These are phyloP conservation scores for Ciona savignyi DNA, from an alignment of 23 tunicate species.

Conservation along the genomic window DNA sequence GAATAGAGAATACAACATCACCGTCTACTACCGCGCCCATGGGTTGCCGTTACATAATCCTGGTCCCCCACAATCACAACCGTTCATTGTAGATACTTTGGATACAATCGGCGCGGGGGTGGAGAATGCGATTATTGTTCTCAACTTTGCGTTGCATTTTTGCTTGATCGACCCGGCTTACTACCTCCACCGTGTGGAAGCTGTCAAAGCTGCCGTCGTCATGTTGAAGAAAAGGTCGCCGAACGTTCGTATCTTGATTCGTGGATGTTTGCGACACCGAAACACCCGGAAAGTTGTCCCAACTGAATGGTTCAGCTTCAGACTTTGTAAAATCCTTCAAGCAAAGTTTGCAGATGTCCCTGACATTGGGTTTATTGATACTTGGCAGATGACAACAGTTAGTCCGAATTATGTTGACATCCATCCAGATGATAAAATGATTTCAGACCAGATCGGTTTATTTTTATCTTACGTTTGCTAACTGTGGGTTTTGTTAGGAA, in stretches of 20 bases:
- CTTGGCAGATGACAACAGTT: slow-evolving; percentile 22
- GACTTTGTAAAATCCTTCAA: neutral
- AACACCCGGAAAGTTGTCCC: neutral
- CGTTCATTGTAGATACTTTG: slow-evolving; percentile 5
- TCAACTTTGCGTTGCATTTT: slow-evolving; percentile 27
- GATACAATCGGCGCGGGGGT: slow-evolving; percentile 10
- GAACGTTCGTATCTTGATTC: slow-evolving; percentile 4
- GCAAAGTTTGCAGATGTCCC: slow-evolving; percentile 3
- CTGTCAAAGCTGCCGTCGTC: slow-evolving; percentile 14
- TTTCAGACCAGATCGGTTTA: neutral
- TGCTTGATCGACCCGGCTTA: slow-evolving; percentile 6
- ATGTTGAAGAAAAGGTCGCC: slow-evolving; percentile 8
- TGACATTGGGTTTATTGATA: slow-evolving; percentile 12
- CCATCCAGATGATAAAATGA: slow-evolving; percentile 1
- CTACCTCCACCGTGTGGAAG: slow-evolving; percentile 20
- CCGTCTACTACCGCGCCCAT: no score
- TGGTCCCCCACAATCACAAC: no score
- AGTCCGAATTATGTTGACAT: neutral
- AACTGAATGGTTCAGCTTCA: slow-evolving; percentile 21
- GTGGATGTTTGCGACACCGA: neutral
- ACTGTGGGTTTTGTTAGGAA: no score
- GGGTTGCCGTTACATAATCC: no score
- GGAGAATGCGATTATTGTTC: slow-evolving; percentile 15
- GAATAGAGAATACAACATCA: no score
- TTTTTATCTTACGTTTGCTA: neutral